Percentiles rank a stretch among this genome's conserved stretches.
These are phyloP conservation scores for Crotalus viridis DNA, from an alignment of 2,113 vertebrate species.

Conservation along the genomic window DNA sequence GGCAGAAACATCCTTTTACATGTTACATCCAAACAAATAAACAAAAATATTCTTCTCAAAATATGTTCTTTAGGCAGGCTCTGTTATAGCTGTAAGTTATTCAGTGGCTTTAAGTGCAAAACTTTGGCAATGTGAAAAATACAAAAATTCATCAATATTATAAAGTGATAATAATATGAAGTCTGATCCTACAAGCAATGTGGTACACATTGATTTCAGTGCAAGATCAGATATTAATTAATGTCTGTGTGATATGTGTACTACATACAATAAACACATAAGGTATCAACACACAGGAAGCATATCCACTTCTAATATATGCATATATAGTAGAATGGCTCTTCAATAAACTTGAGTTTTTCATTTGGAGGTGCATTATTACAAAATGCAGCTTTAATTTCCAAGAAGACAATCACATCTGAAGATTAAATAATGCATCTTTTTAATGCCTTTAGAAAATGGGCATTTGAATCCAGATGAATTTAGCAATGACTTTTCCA, in stretches of 20 bases:
- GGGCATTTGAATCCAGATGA: slow-evolving; percentile 35
- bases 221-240: slow-evolving; percentile 45
- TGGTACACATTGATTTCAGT: slow-evolving; percentile 2
- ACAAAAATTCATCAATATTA: slow-evolving; percentile 76
- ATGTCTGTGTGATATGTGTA: slow-evolving; percentile 29
- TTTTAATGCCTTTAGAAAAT: slow-evolving; percentile 69
- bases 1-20: slow-evolving; percentile 14
- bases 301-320: slow-evolving; percentile 8
- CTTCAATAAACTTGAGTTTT: slow-evolving; percentile 43
- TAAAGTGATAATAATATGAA: slow-evolving; percentile 1
- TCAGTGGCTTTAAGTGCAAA: slow-evolving; percentile 74
- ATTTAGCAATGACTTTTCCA: slow-evolving; percentile 84
- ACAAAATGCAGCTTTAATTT: slow-evolving; percentile 39
- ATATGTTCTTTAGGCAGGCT: slow-evolving; percentile 17
- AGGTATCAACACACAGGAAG: not conserved
- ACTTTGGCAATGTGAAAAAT: slow-evolving; percentile 86
- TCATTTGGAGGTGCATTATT: slow-evolving; percentile 44
- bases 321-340: slow-evolving; percentile 50
- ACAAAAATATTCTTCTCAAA: not conserved
- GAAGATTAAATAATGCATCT: slow-evolving; percentile 55
- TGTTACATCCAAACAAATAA: not conserved
- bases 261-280: slow-evolving; percentile 11
- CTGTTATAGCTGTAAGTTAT: slow-evolving; percentile 50
- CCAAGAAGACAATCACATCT: slow-evolving; percentile 47
- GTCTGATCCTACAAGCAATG: slow-evolving; percentile 58